Base-by-base conservation (phyloP, 2,113 vertebrate genomes). In the Columba janthina region DNA sequence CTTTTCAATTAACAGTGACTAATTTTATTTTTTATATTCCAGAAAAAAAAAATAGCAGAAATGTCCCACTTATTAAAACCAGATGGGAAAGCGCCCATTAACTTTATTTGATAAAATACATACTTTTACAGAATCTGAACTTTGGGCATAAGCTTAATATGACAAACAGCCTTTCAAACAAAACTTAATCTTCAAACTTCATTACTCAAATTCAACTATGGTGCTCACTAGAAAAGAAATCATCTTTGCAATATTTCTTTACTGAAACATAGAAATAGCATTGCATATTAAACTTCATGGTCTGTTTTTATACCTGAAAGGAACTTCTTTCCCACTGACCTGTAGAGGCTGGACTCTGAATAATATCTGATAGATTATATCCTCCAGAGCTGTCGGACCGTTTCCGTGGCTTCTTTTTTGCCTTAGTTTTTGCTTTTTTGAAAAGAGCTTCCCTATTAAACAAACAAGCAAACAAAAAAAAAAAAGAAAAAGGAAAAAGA, bases 311-410 rank as follows among this genome's bases (percentile, higher is more conserved):
- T 42, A 65, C 7, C 17, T 61, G 26, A 71, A 91, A 66, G 20
- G 32, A 71, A 93, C n/a, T 12, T 28, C 67, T 88, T 94, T 85
- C 54, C n/a, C 42, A 98, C 97, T 97, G 75, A 99, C 99, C 99
- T 98, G 98, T 91, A 81, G 98, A 96, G 60, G 98, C 97, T 25
- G 99, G 98, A 96, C 98, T 99, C 81, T 99, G 99, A 96, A 99
- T 99, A 94, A 99, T 96, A 95, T 99, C 98, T 79, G 99, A 99
- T n/a, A 99, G 98, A 67, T 98, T 99, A 96, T 99, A 99, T 44
- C 99, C 99, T 72, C 99, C 99, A 82, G 99, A 99, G 96, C 99
- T 99, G 98, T 99, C 99, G 2, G 98, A 99, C 12, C 99, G 98
- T 77, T 98, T 98, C 61, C 99, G 98, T 77, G 98, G 98, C 95